Evolutionary conservation across 2,888 invertebrate genomes (phyloP), one percentile per base, ranked within the genome.

Genomic region (Sphinx pinastri): DNA sequence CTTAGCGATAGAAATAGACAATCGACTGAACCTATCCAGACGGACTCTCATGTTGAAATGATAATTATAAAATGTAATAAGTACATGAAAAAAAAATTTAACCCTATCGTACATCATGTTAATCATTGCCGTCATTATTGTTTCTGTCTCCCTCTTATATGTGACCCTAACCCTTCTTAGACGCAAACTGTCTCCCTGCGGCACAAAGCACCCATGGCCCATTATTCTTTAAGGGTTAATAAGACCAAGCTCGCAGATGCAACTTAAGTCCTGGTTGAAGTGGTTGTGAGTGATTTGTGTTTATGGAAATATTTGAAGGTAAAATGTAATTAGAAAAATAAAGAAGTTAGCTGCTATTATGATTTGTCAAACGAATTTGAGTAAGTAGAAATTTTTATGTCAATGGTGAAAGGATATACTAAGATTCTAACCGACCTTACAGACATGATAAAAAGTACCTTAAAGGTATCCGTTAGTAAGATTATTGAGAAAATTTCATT

Each of bases 261-360:
- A 79, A 77, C 74, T 72, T 74, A 75, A 80, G 84, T 85, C 85
- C 82, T 81, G 83, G 86, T 87, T 86, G 82, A 81, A 82, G 80
- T 80, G 76, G 72, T 76, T 71, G 72, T 49, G 49, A 49, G 49
- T 60, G 49, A 63, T 63, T 63, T 63, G 63, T 63, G 63, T 63
- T 49, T 12, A 49, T 19, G 60, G 47, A 60, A 60, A 38, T 38
- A 7, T 25, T 25, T 45, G 14, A 10, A 45, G 38, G 60, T 16
- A 19, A 12, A 54, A 19, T 19, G 2, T 55, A 55, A 55, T 19
- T 19, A 55, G 54, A 19, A 7, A 19, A 51, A 19, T 10, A 11
- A 55, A 55, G 19, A 12, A 11, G 11, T 55, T 55, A 55, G 19
- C 19, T 13, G 12, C 47, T 47, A 54, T 16, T 38, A 38, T 2